Conservation (phyloP, 23 tunicate species). For the Clavelina lepadiformis region DNA sequence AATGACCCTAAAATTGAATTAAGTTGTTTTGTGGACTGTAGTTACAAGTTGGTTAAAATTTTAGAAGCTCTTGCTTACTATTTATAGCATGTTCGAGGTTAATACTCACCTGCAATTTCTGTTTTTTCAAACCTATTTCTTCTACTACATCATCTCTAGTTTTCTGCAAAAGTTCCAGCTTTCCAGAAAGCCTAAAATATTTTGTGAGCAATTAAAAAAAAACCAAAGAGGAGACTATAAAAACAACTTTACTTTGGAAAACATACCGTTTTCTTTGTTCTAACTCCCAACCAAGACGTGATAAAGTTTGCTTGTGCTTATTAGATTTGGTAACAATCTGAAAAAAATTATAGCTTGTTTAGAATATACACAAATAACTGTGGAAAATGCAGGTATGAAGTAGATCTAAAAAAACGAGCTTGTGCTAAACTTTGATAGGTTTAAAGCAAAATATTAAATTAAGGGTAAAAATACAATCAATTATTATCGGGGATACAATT, state of each 20-base stretch:
- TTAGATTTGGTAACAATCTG: slow-evolving; percentile 43
- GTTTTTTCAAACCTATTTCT: slow-evolving; percentile 47
- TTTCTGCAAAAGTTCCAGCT: slow-evolving; percentile 26
- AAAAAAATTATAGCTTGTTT: too few relatives aligned
- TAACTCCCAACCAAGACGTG: slow-evolving; percentile 79
- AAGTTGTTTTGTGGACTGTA: too few relatives aligned
- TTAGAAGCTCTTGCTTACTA: background rate
- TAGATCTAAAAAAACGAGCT: too few relatives aligned
- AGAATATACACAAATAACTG: too few relatives aligned
- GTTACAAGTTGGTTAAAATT: too few relatives aligned
- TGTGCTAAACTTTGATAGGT: too few relatives aligned
- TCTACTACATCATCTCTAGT: slow-evolving; percentile 26
- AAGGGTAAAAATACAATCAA: too few relatives aligned
- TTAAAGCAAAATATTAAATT: too few relatives aligned
- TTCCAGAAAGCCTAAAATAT: slow-evolving; percentile 18
- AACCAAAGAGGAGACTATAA: background rate
- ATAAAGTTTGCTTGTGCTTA: slow-evolving; percentile 61
- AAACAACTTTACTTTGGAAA: background rate
- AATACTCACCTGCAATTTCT: slow-evolving; percentile 46
- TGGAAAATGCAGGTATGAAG: too few relatives aligned
- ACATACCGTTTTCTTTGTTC: slow-evolving; percentile 44
- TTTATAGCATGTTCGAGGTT: background rate
- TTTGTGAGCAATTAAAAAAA: background rate
- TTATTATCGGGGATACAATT: too few relatives aligned
- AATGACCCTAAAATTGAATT: too few relatives aligned